Base-by-base conservation (phyloP, 1,140 invertebrate genomes). In the Zaprionus africanus region DNA sequence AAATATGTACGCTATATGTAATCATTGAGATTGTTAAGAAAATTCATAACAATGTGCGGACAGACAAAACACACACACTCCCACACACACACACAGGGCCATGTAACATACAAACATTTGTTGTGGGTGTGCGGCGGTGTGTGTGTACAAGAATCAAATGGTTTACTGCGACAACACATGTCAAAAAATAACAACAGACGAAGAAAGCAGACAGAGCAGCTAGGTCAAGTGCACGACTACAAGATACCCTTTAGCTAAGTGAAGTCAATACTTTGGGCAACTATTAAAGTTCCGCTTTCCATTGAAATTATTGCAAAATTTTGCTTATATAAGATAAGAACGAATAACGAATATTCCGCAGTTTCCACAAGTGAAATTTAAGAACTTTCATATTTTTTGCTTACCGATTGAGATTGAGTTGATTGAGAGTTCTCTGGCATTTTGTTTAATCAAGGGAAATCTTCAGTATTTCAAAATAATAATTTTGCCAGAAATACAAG, bases 91-190 rank as follows among this genome's bases (percentile, higher is more conserved):
- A 74, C 19, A 69, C 64, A 73, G 17, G 26, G 24, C 12, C 57
- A 58, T 57, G 41, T 19, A 43, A 43, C 34, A 24, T 46, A 57
- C 28, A 22, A 17, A 60, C 57, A 57, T 41, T 41, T 69, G 28
- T 57, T 56, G 24, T 38, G 17, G 22, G 17, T 31, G 28, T 49
- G 43, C 3, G 26, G 15, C 31, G 57, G 60, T 36, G 54, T 36
- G 43, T 51, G 54, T 49, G 54, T 68, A 38, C n/a, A 74, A 70
- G 74, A 81, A 90, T 85, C 81, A 87, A 87, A 87, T 87, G 84
- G 68, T 66, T 87, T 87, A 79, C 71, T 57, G 67, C 65, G 65
- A 58, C 85, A 81, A 78, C 85, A 90, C 85, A 90, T 90, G 85
- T 79, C 76, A 76, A 73, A 63, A 68, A 70, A 71, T 76, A 70